Base-by-base conservation (phyloP, 2,797 vertebrate genomes). In the Phrynocephalus vlangalii region DNA sequence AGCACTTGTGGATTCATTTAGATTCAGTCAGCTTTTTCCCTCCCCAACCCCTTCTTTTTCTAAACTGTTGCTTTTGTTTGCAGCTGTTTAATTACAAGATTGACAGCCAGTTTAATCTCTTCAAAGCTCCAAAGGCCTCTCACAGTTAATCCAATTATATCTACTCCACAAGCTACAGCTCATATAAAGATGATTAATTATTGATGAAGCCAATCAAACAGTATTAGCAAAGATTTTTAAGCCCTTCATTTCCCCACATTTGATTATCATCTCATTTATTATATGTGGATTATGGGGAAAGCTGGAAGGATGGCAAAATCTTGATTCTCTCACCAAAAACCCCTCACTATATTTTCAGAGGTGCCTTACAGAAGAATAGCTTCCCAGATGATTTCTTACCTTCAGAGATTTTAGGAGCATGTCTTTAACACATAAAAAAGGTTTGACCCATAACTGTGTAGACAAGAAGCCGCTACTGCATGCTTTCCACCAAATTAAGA, bases 121-220 rank as follows among this genome's bases (percentile, higher is more conserved):
- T 98, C 98, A 99, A 98, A 98, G 98, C 97, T 96, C 94, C 93
- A 93, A 96, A 97, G 96, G 96, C 97, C 93, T 97, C 98, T 98
- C 95, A 97, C 94, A 93, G 90, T 97, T 99, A 99, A 99, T 99
- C 98, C 98, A 99, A 99, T 99, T 99, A 99, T 96, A 98, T 98
- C 97, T 98, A 98, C 97, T 97, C 98, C 94, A 97, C 96, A 97
- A 97, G 97, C 96, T 97, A 96, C 96, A 95, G 95, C 95, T 96
- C 95, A 96, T 96, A 96, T 97, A 94, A 92, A 97, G 96, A 98
- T 97, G 96, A 98, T 97, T 98, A 97, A 97, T 97, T 97, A 97
- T 96, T 96, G 97, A 98, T 97, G 97, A 97, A 97, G 95, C 97
- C 96, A 97, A 97, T 98, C 97, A 97, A 96, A 97, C 96, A 96